phyloP scores from a whole-genome alignment of 1,140 invertebrate species.

The Anagrus nilaparvatae region DNA sequence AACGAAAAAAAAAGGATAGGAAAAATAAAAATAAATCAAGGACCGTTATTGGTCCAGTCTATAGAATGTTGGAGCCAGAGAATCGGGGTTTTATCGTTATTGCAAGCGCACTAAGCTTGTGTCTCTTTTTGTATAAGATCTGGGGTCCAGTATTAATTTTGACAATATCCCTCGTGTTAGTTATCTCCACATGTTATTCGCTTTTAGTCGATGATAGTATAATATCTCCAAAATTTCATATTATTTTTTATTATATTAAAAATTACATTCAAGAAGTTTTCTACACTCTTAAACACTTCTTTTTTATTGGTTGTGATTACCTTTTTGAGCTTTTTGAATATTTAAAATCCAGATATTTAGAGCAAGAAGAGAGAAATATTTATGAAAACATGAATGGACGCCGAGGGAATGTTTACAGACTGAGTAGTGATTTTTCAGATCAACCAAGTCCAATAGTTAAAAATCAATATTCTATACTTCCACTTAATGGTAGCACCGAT shows the following conservation, averaged over 20 bases:
- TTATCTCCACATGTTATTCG: conserved; percentile 33
- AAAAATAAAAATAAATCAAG: too few species aligned
- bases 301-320: neutral
- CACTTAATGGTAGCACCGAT: conserved; percentile 10
- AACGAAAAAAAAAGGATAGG: too few species aligned
- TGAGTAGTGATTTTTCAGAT: conserved; percentile 7
- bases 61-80: too few species aligned
- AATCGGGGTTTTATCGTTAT: conserved; percentile 26
- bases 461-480: conserved; percentile 9
- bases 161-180: conserved; percentile 25
- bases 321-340: neutral
- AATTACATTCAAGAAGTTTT: conserved; percentile 13
- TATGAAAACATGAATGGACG: conserved; percentile 7
- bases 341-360: neutral
- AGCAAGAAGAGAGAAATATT: neutral
- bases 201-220: conserved; percentile 33
- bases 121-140: conserved; percentile 30
- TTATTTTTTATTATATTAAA: conserved; percentile 20
- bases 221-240: conserved; percentile 26
- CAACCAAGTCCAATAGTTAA: conserved; percentile 4
- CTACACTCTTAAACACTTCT: neutral
- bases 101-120: conserved; percentile 30
- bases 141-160: conserved; percentile 31
- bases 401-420: conserved; percentile 10
- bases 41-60: too few species aligned